Evolutionary conservation across 2,797 vertebrate genomes (phyloP).

Genomic region (Channa striata): DNA sequence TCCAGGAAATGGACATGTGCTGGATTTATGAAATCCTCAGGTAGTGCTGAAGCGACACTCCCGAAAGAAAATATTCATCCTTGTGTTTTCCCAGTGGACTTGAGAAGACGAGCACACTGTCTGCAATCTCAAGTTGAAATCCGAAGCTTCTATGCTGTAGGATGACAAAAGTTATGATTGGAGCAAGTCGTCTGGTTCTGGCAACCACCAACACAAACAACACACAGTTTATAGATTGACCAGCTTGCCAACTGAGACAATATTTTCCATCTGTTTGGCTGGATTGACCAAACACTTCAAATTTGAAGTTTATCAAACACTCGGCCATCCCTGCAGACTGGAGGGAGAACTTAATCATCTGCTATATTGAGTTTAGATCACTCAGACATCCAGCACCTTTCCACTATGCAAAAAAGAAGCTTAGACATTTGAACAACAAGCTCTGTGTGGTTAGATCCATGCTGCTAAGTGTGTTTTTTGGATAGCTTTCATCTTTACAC

Average conservation of each 20-base stretch:
- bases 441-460: slow-evolving; percentile 58
- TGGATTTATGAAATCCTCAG: slow-evolving; percentile 84
- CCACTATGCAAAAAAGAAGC: slow-evolving; percentile 19
- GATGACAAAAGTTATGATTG: slow-evolving; percentile 81
- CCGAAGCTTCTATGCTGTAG: slow-evolving; percentile 62
- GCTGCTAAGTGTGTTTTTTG: slow-evolving; percentile 68
- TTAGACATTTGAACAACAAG: slow-evolving; percentile 51
- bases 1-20: slow-evolving; percentile 85
- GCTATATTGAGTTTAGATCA: slow-evolving; percentile 70
- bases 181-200: slow-evolving; percentile 64
- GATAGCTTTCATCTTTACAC: slow-evolving; percentile 62
- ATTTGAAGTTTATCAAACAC: slow-evolving; percentile 85
- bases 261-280: slow-evolving; percentile 84
- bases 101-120: slow-evolving; percentile 45
- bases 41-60: slow-evolving; percentile 75
- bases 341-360: slow-evolving; percentile 75
- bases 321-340: slow-evolving; percentile 81
- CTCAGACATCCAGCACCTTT: slow-evolving; percentile 46
- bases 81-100: slow-evolving; percentile 42
- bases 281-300: slow-evolving; percentile 77
- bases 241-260: slow-evolving; percentile 76
- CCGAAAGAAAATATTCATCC: slow-evolving; percentile 71
- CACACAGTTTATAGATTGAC: slow-evolving; percentile 79
- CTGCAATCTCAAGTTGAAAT: slow-evolving; percentile 63
- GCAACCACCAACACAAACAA: slow-evolving; percentile 79